Conservation (phyloP, 2,797 vertebrate species). For the Tiaroga cobitis region DNA sequence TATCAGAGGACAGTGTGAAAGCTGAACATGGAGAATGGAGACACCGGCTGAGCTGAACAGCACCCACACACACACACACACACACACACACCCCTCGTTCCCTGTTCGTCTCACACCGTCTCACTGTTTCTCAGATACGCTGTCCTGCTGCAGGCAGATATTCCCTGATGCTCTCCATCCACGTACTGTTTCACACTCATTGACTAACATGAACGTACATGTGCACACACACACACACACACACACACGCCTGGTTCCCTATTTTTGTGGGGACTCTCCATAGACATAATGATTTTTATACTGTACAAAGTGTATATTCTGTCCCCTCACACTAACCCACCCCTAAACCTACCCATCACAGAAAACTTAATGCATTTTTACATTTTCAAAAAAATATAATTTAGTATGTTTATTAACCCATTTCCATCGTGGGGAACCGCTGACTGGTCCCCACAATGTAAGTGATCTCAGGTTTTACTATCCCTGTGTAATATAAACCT, state of each 20-base stretch:
- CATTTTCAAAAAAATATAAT: no score
- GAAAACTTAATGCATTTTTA: no score
- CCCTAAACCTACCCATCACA: no score
- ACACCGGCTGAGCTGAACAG: not conserved
- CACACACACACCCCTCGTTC: not conserved
- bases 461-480: no score
- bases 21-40: not conserved
- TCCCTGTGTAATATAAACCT: no score
- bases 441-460: no score
- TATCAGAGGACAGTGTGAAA: not conserved
- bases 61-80: not conserved
- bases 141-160: not conserved
- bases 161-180: slow-evolving; percentile 10
- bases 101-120: not conserved
- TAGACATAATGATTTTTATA: no score
- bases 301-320: no score
- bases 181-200: slow-evolving; percentile 6
- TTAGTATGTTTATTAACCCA: no score
- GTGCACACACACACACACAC: not conserved
- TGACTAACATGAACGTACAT: slow-evolving; percentile 20
- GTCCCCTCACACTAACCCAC: no score
- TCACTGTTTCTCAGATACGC: not conserved
- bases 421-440: no score
- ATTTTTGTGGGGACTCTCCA: no score
- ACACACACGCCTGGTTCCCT: not conserved